A percentile compares a stretch with the other conserved stretches of the same genome.
Evolutionary conservation across 2,888 invertebrate species (phyloP).

Genomic region (Beris morrisii): DNA sequence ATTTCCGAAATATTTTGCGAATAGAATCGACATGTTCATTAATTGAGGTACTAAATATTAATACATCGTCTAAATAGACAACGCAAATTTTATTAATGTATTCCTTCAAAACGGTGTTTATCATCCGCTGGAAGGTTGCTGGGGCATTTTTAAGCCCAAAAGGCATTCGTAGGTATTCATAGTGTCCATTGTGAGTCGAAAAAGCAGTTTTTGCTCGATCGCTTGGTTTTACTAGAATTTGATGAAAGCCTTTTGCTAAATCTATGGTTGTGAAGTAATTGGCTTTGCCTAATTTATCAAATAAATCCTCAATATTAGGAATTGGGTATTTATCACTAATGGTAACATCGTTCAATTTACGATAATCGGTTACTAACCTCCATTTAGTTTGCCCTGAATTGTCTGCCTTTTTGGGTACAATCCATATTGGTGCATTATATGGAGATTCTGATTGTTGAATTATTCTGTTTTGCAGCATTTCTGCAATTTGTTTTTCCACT

Average conservation of each 20-base stretch:
- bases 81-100: slow-evolving; percentile 6
- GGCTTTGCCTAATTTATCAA: neutral
- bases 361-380: neutral
- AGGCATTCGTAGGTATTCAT: slow-evolving; percentile 32
- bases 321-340: slow-evolving; percentile 5
- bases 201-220: neutral
- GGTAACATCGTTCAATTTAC: slow-evolving; percentile 1
- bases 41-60: slow-evolving; percentile 1
- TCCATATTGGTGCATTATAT: neutral
- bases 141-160: slow-evolving; percentile 35
- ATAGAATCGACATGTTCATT: too few species aligned
- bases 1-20: too few species aligned
- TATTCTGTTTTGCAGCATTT: slow-evolving; percentile 9
- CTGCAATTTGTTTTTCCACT: neutral
- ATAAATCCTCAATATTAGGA: slow-evolving; percentile 8
- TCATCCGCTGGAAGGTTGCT: slow-evolving; percentile 32
- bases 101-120: neutral
- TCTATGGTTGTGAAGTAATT: neutral
- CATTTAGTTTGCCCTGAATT: neutral
- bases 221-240: slow-evolving; percentile 1
- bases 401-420: slow-evolving; percentile 4
- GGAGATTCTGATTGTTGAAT: neutral
- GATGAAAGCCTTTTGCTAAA: neutral
- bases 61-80: slow-evolving; percentile 3
- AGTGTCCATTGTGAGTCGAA: slow-evolving; percentile 1